These are phyloP conservation scores for Falcunculus frontatus DNA, from an alignment of 2,113 vertebrate genomes.

Conservation along the genomic window DNA sequence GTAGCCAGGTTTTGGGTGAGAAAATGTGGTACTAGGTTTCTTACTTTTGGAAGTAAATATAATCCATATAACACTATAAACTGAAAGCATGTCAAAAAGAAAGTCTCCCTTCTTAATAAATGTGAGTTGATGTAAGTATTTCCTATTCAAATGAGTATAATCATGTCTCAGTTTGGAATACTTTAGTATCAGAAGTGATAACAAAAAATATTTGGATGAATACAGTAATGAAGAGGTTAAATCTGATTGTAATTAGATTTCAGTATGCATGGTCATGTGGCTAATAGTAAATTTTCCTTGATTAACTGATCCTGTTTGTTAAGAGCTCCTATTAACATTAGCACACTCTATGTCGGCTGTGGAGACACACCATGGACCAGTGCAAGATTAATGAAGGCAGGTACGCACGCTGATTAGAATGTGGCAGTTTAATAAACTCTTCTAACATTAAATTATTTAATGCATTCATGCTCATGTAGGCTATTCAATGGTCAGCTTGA, in stretches of 20 bases:
- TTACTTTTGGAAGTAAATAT: background rate
- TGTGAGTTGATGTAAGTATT: constrained; percentile 9
- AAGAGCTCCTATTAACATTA: constrained; percentile 93
- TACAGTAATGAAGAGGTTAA: constrained; percentile 80
- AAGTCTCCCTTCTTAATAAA: background rate
- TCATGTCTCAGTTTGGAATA: constrained; percentile 13
- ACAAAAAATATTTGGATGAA: constrained; percentile 62
- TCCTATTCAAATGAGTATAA: constrained; percentile 51
- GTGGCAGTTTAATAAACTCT: constrained; percentile 92
- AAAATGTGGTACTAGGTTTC: background rate
- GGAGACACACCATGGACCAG: constrained; percentile 83
- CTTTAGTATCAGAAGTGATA: constrained; percentile 28
- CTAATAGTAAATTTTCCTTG: constrained; percentile 95
- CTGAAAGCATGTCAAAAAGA: background rate
- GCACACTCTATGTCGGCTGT: constrained; percentile 76
- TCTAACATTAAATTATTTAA: constrained; percentile 95
- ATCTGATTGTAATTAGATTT: constrained; percentile 82
- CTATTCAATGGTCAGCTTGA: constrained; percentile 87
- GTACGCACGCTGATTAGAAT: constrained; percentile 87
- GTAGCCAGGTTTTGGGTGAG: background rate
- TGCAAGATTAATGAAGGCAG: constrained; percentile 91
- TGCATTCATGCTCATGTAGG: constrained; percentile 98
- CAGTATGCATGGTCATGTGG: constrained; percentile 86
- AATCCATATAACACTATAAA: background rate
- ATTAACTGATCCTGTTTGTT: constrained; percentile 98